Evolutionary conservation across 2,888 invertebrate species (phyloP).

Genomic region (Lingula anatina): DNA sequence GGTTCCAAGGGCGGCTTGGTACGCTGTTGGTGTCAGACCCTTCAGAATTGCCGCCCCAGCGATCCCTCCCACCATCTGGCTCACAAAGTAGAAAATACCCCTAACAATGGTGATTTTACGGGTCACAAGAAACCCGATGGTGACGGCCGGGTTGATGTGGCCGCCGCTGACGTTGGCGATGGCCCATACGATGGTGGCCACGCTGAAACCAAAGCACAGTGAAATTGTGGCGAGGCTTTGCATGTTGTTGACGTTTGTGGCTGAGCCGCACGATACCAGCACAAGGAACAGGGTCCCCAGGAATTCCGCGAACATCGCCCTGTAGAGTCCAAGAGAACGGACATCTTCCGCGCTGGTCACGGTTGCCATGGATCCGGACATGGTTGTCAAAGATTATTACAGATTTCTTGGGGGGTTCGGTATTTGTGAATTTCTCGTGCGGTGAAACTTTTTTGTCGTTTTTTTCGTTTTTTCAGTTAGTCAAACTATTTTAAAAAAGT

Average conservation of each 20-base stretch:
- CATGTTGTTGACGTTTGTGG: neutral
- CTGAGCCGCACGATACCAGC: constrained; percentile 73
- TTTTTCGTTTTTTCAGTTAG: no score
- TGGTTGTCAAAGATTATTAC: no score
- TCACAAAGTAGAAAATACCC: constrained; percentile 77
- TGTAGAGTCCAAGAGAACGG: constrained; percentile 58
- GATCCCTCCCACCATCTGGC: constrained; percentile 59
- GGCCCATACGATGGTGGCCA: constrained; percentile 78
- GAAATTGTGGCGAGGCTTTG: constrained; percentile 59
- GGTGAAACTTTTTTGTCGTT: no score
- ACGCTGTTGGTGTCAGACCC: constrained; percentile 55
- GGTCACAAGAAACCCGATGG: constrained; percentile 76
- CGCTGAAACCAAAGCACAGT: constrained; percentile 80
- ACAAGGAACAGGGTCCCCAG: constrained; percentile 80
- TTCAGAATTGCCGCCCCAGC: constrained; percentile 62
- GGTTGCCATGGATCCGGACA: no score
- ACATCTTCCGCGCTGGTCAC: constrained; percentile 17
- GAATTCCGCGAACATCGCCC: constrained; percentile 77
- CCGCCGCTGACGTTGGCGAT: constrained; percentile 86
- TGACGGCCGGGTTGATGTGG: constrained; percentile 90
- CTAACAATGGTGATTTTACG: constrained; percentile 78
- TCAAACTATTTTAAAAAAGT: no score
- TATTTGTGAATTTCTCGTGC: no score
- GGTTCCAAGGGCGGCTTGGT: constrained; percentile 17
- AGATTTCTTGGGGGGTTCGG: no score